A percentile compares a stretch with the other conserved stretches of the same genome.
phyloP scores from a whole-genome alignment of 2,113 vertebrate species.

The Osmerus mordax region DNA sequence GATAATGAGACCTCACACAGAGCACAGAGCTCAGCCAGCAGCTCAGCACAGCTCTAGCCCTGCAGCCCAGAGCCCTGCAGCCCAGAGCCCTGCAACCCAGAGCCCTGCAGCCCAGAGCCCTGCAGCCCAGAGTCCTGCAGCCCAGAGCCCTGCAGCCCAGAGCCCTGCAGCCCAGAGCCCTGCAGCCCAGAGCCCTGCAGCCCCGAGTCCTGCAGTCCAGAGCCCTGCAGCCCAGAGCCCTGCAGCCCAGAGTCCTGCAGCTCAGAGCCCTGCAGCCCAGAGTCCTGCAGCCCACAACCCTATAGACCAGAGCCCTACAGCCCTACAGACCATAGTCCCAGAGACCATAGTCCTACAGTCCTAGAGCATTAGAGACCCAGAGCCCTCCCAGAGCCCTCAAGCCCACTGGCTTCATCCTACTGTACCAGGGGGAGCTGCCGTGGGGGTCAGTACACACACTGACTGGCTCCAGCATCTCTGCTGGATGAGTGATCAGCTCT shows the following conservation, averaged over 20 bases:
- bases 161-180: slow-evolving; percentile 25
- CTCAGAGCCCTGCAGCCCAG: slow-evolving; percentile 40
- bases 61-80: slow-evolving; percentile 35
- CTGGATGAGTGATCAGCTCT: slow-evolving; percentile 52
- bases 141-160: slow-evolving; percentile 37
- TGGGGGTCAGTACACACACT: slow-evolving; percentile 35
- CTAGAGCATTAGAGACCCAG: not conserved
- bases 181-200: too few relatives aligned
- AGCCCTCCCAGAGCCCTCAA: too few relatives aligned
- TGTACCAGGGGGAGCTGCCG: slow-evolving; percentile 43
- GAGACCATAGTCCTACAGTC: not conserved
- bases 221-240: too few relatives aligned
- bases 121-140: not conserved
- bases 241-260: too few relatives aligned
- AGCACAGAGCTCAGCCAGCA: slow-evolving; percentile 50
- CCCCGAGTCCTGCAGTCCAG: too few relatives aligned
- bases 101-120: slow-evolving; percentile 1
- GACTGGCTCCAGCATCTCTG: slow-evolving; percentile 61
- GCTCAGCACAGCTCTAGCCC: slow-evolving; percentile 44
- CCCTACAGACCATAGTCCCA: not conserved
- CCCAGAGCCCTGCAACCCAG: slow-evolving; percentile 35
- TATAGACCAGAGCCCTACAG: slow-evolving; percentile 24
- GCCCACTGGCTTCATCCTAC: too few relatives aligned
- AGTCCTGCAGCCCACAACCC: slow-evolving; percentile 44
- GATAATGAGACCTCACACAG: slow-evolving; percentile 81